These are phyloP conservation scores for Trilocha varians DNA, from an alignment of 2,888 invertebrate species.

Conservation along the genomic window DNA sequence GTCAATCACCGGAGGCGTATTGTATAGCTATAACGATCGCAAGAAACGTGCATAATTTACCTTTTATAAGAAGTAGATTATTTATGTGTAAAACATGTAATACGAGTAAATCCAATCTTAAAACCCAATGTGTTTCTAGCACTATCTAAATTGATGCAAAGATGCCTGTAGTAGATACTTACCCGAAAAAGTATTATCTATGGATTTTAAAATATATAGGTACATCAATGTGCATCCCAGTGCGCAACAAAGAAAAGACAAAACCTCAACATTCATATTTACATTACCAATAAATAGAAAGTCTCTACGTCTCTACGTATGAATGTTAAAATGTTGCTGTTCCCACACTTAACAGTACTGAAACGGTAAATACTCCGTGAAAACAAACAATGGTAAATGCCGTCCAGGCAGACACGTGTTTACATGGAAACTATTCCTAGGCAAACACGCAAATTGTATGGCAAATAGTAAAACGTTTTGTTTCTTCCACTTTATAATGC, in stretches of 20 bases:
- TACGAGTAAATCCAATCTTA: no score
- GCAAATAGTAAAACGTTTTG: slow-evolving; percentile 53
- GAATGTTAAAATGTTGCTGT: slow-evolving; percentile 1
- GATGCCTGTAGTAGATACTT: no score
- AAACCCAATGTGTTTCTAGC: no score
- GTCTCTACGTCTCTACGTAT: no score
- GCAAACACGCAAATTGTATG: slow-evolving; percentile 62
- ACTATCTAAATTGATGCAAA: no score
- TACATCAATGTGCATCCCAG: no score
- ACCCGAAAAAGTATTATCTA: no score
- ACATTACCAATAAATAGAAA: background rate
- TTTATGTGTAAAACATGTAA: no score
- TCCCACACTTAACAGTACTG: slow-evolving; percentile 1
- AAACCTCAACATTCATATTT: background rate
- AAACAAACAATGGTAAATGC: slow-evolving; percentile 2
- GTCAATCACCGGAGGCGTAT: slow-evolving; percentile 14
- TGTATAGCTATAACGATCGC: slow-evolving; percentile 5
- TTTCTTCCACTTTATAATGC: slow-evolving; percentile 44
- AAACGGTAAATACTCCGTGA: background rate
- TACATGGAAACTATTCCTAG: slow-evolving; percentile 57
- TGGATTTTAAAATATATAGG: no score
- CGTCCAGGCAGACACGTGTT: slow-evolving; percentile 32
- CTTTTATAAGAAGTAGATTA: background rate
- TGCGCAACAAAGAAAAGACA: background rate
- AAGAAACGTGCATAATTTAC: slow-evolving; percentile 2